phyloP scores from a whole-genome alignment of 2,113 vertebrate genomes.

The Esox niger region DNA sequence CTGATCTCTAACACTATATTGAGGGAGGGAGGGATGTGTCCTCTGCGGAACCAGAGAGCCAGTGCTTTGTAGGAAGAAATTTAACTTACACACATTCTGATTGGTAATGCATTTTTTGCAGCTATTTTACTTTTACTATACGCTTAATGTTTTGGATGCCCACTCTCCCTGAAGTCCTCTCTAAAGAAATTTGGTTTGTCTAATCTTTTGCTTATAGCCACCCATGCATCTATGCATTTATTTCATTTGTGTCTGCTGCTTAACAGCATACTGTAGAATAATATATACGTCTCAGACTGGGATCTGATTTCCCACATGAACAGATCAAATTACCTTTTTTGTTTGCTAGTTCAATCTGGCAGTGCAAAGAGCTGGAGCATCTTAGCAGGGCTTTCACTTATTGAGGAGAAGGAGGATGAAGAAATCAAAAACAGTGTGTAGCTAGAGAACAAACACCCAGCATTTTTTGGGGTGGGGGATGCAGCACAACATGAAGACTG shows the following conservation, averaged over 20 bases:
- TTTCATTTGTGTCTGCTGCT: conserved; percentile 30
- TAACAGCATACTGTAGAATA: conserved; percentile 51
- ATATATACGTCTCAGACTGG: conserved; percentile 54
- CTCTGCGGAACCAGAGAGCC: conserved; percentile 30
- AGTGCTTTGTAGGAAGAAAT: conserved; percentile 23
- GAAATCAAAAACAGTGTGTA: conserved; percentile 62
- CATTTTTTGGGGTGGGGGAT: conserved; percentile 58
- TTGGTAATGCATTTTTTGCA: not conserved
- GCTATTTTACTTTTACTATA: not conserved
- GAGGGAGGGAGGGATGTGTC: conserved; percentile 15
- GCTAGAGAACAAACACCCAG: conserved; percentile 69
- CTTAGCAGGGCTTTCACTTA: conserved; percentile 43
- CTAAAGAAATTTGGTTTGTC: conserved; percentile 31
- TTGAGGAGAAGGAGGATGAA: conserved; percentile 44
- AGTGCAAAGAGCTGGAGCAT: conserved; percentile 52
- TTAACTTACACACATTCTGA: not conserved
- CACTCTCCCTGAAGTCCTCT: not conserved
- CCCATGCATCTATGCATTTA: conserved; percentile 33
- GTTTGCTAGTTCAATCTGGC: conserved; percentile 64
- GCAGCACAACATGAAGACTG: conserved; percentile 54
- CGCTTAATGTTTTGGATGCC: not conserved
- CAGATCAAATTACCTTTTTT: conserved; percentile 72
- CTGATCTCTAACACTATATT: conserved; percentile 65
- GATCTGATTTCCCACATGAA: conserved; percentile 72
- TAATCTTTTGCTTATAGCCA: conserved; percentile 31